Base-by-base conservation (phyloP, 2,113 vertebrate genomes). In the Corynorhinus townsendii region DNA sequence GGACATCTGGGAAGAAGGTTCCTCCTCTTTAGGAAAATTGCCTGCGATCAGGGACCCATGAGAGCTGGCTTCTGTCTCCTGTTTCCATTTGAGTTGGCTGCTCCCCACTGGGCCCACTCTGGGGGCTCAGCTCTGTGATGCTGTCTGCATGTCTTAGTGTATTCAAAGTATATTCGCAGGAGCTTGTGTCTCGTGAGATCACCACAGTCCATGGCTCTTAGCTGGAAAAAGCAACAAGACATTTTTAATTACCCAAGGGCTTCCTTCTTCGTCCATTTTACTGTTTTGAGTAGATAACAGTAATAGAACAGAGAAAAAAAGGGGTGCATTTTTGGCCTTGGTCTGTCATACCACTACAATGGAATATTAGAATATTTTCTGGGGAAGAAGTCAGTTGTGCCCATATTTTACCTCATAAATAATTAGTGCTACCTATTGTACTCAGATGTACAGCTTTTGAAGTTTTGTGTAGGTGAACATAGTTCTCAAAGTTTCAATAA, bases 121-220 rank as follows among this genome's bases (percentile, higher is more conserved):
- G 96, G 56, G 98, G 98, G 47, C 98, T 98, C 85, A 98, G 98
- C 88, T 98, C 98, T 90, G 98, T 99, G 89, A 99, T 98, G 99
- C 99, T 99, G 99, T 99, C 99, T 93, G 99, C 99, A 0, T 99
- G 99, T 97, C 99, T 98, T 94, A 99, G 98, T 1, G 99, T 99
- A 96, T 99, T 99, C 97, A 99, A 98, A 22, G 99, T 99, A 84
- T 99, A 99, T 93, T 99, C 99, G 94, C 99, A 99, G 11, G 99
- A 99, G 92, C 95, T 97, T 98, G 99, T 99, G 86, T 99, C 99
- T 24, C 99, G 99, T 80, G 99, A 99, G 96, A 99, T 99, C 99
- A 99, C 99, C 26, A 99, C 99, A 96, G 99, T 99, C 99, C 30
- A 68, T 68, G 64, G 64, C 33, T n/a, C 33, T 33, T 4, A 17